Evolutionary conservation across 2,113 vertebrate species (phyloP).

Genomic region (Peucedramus taeniatus): DNA sequence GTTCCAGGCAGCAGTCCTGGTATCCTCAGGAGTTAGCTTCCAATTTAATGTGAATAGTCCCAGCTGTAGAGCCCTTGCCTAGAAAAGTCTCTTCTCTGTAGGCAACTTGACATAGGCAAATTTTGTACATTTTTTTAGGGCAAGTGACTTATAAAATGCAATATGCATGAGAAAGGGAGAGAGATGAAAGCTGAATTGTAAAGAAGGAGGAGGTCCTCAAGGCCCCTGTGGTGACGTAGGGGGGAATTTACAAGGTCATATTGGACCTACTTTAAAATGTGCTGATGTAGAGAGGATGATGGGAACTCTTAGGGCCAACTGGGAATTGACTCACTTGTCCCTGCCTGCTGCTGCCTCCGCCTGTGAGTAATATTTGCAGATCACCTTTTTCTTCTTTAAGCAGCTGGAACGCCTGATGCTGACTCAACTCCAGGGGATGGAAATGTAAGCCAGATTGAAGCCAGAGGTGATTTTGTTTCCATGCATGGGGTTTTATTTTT

Average conservation of each 20-base stretch:
- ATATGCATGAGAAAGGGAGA: not conserved
- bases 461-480: conserved; percentile 39
- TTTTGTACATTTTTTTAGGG: not conserved
- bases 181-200: not conserved
- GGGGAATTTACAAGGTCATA: conserved; percentile 27
- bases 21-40: not conserved
- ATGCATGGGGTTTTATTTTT: conserved; percentile 6
- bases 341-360: conserved; percentile 4
- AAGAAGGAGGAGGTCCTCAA: not conserved
- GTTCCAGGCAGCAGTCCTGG: not conserved
- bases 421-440: conserved; percentile 40
- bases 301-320: not conserved
- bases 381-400: conserved; percentile 40
- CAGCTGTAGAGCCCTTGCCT: not conserved
- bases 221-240: not conserved
- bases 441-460: conserved; percentile 34
- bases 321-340: conserved; percentile 54
- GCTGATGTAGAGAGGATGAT: not conserved
- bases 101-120: not conserved
- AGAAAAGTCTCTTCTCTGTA: not conserved
- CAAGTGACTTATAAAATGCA: not conserved
- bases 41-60: not conserved
- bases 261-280: conserved; percentile 23
- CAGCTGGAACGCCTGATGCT: conserved; percentile 14
- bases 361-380: conserved; percentile 45